Percentiles rank a stretch among this genome's conserved stretches.
Evolutionary conservation across 2,797 vertebrate species (phyloP).

Genomic region (Xenentodon cancila): DNA sequence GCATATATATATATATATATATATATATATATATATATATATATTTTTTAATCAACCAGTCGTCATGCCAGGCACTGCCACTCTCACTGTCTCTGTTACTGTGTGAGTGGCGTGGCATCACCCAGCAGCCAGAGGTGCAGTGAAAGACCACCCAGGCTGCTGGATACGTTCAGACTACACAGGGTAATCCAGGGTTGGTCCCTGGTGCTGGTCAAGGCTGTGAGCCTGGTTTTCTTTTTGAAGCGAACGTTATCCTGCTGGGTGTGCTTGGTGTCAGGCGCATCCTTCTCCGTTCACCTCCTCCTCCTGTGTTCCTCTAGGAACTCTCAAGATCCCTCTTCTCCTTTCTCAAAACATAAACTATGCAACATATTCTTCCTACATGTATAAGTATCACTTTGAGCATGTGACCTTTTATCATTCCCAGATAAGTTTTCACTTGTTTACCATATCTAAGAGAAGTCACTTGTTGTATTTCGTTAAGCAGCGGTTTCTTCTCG

Average conservation of each 20-base stretch:
- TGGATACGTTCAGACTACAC: conserved; percentile 53
- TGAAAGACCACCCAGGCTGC: conserved; percentile 80
- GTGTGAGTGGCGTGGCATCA: conserved; percentile 35
- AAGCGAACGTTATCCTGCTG: conserved; percentile 68
- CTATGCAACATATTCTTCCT: conserved; percentile 28
- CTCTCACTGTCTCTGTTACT: conserved; percentile 35
- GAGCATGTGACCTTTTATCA: background rate
- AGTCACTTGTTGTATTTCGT: background rate
- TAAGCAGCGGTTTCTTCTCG: conserved; percentile 3
- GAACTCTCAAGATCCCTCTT: conserved; percentile 44
- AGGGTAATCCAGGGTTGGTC: conserved; percentile 55
- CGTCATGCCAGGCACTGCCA: conserved; percentile 4
- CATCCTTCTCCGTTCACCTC: conserved; percentile 62
- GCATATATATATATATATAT: conserved; percentile 1
- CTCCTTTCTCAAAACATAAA: conserved; percentile 37
- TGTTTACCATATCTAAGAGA: background rate
- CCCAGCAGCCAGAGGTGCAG: conserved; percentile 24
- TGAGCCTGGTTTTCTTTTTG: conserved; percentile 57
- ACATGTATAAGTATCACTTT: background rate
- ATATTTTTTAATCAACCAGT: background rate
- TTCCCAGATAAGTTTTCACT: background rate
- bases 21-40: background rate
- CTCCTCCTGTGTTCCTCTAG: conserved; percentile 54
- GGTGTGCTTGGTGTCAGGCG: conserved; percentile 71
- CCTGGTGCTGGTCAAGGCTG: conserved; percentile 77